Percentiles rank a stretch among this genome's conserved stretches.
Conservation (phyloP, 2,888 invertebrate genomes). For the Trichopria drosophilae region DNA sequence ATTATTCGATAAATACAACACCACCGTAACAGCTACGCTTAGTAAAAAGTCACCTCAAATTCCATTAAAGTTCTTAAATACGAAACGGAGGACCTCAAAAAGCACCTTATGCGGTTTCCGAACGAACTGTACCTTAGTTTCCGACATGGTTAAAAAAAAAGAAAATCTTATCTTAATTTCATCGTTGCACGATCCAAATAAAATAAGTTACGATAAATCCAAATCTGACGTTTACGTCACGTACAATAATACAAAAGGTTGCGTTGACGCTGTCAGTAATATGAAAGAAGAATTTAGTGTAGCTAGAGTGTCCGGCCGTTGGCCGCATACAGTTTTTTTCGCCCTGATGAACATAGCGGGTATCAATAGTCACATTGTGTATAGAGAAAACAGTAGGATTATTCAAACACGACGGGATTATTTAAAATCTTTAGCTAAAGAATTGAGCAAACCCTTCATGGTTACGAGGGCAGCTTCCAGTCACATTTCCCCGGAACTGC, state of each 20-base stretch:
- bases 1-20: constrained; percentile 32
- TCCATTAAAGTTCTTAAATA: too few species aligned
- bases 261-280: constrained; percentile 10
- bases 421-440: too few species aligned
- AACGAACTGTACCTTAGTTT: constrained; percentile 8
- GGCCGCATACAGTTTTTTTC: constrained; percentile 20
- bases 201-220: too few species aligned
- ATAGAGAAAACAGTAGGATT: constrained; percentile 18
- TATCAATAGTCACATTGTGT: constrained; percentile 23
- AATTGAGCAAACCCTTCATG: too few species aligned
- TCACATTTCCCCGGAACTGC: too few species aligned
- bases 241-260: constrained; percentile 15
- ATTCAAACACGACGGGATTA: too few species aligned
- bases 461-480: too few species aligned
- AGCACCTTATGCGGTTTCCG: constrained; percentile 4
- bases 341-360: constrained; percentile 16
- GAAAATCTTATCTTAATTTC: constrained; percentile 22
- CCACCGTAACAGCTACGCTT: constrained; percentile 35
- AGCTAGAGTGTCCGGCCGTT: constrained; percentile 17
- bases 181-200: constrained; percentile 6
- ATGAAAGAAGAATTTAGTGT: constrained; percentile 17
- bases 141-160: constrained; percentile 18
- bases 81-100: not conserved
- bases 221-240: constrained; percentile 10
- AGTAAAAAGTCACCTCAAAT: constrained; percentile 35